phyloP scores from a whole-genome alignment of 2,888 invertebrate genomes.

The Lycocerus yunnanus region DNA sequence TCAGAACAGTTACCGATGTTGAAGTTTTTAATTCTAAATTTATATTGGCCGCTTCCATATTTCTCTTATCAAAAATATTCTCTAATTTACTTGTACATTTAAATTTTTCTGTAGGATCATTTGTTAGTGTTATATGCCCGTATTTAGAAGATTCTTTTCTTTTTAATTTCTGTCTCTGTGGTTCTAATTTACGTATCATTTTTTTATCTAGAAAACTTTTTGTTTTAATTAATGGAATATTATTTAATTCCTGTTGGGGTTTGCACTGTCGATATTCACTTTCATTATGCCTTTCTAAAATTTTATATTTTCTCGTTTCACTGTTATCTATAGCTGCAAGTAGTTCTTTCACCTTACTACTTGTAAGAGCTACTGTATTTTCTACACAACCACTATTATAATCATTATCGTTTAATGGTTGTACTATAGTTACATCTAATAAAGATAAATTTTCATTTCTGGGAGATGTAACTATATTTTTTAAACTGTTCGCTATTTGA shows the following conservation, averaged over 20 bases:
- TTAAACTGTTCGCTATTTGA: conserved; percentile 48
- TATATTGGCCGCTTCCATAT: too few species aligned
- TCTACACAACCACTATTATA: background rate
- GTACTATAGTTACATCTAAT: conserved; percentile 50
- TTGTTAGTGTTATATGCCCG: background rate
- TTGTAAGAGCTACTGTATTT: background rate
- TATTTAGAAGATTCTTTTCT: background rate
- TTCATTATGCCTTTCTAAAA: background rate
- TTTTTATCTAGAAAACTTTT: background rate
- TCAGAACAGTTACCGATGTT: background rate
- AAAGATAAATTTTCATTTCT: conserved; percentile 43
- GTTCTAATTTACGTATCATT: background rate
- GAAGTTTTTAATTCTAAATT: background rate
- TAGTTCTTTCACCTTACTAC: background rate
- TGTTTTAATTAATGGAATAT: background rate
- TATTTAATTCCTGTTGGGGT: background rate
- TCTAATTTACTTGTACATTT: background rate
- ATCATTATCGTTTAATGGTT: conserved; percentile 36
- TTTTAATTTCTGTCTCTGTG: background rate
- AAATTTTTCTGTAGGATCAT: background rate
- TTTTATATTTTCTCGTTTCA: background rate
- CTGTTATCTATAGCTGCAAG: background rate
- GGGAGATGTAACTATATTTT: conserved; percentile 43
- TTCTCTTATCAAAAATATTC: background rate
- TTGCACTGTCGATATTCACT: background rate